Percentiles rank a stretch among this genome's conserved stretches.
phyloP scores from a whole-genome alignment of 1,140 invertebrate species.

The Physella acuta region DNA sequence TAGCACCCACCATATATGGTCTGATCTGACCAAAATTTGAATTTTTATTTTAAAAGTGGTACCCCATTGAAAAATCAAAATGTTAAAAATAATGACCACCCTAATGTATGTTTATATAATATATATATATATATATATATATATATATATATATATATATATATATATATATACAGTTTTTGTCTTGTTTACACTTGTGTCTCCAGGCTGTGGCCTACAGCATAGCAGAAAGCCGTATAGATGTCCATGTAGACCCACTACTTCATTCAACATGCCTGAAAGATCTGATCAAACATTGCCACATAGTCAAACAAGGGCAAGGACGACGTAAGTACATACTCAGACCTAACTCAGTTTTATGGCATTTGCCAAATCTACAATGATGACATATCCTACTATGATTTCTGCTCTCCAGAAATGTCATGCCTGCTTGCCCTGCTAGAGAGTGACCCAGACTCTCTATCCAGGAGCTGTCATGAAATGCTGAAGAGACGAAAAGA shows the following conservation, averaged over 20 bases:
- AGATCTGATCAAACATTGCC: conserved; percentile 80
- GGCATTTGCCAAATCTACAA: background rate
- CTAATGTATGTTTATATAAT: background rate
- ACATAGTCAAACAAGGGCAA: conserved; percentile 78
- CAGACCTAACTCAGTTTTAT: background rate
- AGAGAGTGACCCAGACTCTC: conserved; percentile 68
- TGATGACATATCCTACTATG: background rate
- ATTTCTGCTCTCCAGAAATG: conserved; percentile 69
- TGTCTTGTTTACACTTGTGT: background rate
- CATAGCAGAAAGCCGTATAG: conserved; percentile 64
- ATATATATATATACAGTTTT: too few species aligned
- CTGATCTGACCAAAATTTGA: too few species aligned
- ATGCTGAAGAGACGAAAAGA: conserved; percentile 79
- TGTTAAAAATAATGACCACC: background rate
- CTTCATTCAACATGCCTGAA: conserved; percentile 63
- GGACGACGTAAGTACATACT: conserved; percentile 63
- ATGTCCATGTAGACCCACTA: conserved; percentile 67
- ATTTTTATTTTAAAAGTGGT: too few species aligned
- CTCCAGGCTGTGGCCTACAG: conserved; percentile 73
- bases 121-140: too few species aligned
- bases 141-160: too few species aligned
- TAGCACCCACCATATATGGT: too few species aligned
- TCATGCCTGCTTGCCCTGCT: conserved; percentile 77
- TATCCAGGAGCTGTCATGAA: conserved; percentile 75
- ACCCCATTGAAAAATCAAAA: background rate